Conservation (phyloP, 2,888 invertebrate genomes). For the Drosophila neutralis region DNA sequence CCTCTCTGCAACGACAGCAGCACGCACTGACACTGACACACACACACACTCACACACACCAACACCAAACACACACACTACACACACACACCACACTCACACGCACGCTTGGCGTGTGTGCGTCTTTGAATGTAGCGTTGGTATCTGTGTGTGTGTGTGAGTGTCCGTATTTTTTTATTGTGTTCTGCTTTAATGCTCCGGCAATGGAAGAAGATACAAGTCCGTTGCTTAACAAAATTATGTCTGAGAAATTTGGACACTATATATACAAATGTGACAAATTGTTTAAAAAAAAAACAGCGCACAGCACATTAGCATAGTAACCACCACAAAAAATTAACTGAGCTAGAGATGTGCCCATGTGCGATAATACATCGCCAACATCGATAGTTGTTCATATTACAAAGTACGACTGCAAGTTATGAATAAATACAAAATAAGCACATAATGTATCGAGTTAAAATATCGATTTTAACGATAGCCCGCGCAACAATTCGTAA, state of each 20-base stretch:
- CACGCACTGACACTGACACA: conserved; percentile 45
- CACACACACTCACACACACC: conserved; percentile 2
- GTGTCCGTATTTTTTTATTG: conserved; percentile 23
- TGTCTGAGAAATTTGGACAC: background rate
- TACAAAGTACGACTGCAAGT: background rate
- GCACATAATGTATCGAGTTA: background rate
- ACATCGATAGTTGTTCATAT: conserved; percentile 5
- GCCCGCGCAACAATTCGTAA: background rate
- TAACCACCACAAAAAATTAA: conserved; percentile 65
- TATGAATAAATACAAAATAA: background rate
- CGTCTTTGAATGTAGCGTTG: conserved; percentile 50
- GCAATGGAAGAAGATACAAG: background rate
- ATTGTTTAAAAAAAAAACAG: conserved; percentile 8
- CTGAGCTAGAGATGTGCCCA: conserved; percentile 26
- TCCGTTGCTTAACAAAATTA: conserved; percentile 5
- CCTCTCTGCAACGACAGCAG: conserved; percentile 61
- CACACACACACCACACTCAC: conserved; percentile 37
- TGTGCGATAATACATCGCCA: background rate
- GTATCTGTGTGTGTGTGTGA: conserved; percentile 22
- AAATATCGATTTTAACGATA: background rate
- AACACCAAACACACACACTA: conserved; percentile 14
- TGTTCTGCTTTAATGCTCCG: conserved; percentile 8
- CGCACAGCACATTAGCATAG: conserved; percentile 47
- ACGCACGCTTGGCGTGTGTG: conserved; percentile 53
- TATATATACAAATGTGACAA: conserved; percentile 17